A percentile compares a stretch with the other conserved stretches of the same genome.
Evolutionary conservation across 2,797 vertebrate genomes (phyloP).

Genomic region (Mormyrus proboscirostris): DNA sequence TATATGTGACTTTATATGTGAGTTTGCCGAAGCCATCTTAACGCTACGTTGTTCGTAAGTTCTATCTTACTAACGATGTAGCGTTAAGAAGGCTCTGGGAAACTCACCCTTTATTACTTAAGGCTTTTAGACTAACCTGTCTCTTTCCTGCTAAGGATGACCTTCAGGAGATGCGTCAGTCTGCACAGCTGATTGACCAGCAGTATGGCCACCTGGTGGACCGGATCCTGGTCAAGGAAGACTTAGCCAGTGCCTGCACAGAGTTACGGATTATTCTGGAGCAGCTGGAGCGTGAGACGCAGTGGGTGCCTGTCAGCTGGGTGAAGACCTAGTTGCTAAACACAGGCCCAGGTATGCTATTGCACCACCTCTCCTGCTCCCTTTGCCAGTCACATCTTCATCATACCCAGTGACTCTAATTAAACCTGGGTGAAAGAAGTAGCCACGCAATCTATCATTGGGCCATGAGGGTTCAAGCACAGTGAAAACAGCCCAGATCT

Average conservation of each 20-base stretch:
- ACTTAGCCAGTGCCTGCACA: slow-evolving; percentile 64
- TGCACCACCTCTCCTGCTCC: background rate
- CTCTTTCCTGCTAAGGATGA: slow-evolving; percentile 63
- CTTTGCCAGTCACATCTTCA: slow-evolving; percentile 5
- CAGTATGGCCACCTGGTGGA: slow-evolving; percentile 81
- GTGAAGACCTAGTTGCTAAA: slow-evolving; percentile 58
- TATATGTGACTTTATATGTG: background rate
- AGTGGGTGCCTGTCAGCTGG: slow-evolving; percentile 86
- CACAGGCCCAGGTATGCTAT: background rate
- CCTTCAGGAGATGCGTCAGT: slow-evolving; percentile 73
- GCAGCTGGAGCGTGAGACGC: slow-evolving; percentile 67
- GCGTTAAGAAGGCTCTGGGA: background rate
- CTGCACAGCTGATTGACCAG: slow-evolving; percentile 75
- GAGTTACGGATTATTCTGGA: slow-evolving; percentile 75
- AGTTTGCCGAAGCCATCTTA: too few relatives aligned
- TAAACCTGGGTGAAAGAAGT: background rate
- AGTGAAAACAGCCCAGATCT: background rate
- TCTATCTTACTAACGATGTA: too few relatives aligned
- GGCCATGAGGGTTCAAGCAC: background rate
- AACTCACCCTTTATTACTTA: background rate
- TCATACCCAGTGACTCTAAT: background rate
- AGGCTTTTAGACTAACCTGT: background rate
- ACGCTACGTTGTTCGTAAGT: too few relatives aligned
- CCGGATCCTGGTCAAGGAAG: slow-evolving; percentile 74
- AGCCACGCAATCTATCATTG: background rate